Evolutionary conservation across 1,140 invertebrate species (phyloP), one percentile per base, ranked within the genome.

Genomic region (Brachionus rotundiformis): DNA sequence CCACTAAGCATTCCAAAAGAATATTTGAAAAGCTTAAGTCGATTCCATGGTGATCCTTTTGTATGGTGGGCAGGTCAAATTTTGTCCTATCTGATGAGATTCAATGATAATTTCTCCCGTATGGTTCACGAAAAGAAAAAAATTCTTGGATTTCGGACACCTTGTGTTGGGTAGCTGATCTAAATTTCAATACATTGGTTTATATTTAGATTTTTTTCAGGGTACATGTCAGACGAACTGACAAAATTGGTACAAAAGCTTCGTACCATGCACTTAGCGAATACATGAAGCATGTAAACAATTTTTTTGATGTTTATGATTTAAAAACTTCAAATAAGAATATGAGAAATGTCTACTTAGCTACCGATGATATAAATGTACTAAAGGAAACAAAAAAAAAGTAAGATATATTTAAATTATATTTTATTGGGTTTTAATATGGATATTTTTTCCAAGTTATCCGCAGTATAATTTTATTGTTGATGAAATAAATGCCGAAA

Each of bases 211-310:
- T 68, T 36, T 68, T 2, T 7, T 23, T 13, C 10, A 73, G 94
- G 0, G 91, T 99, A 29, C 97, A 99, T 87, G 92, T 99, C 13
- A 89, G 97, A 36, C 90, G 97, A 81, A 99, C 97, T 0, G 97
- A 99, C 87, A 99, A 99, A 91, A 93, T 99, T 23, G 96, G 95
- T n/a, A 96, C 95, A 0, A 97, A 99, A 89, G 97, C 97, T 3
- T 93, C 95, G 6, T 98, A 93, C 88, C 97, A 99, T 87, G 89
- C 92, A 63, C 90, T 99, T 13, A 93, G 95, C 81, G 97, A 99
- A 88, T 99, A 99, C 85, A 99, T 99, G 96, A 86, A 87, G 0
- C 92, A 94, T 87, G 95, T 98, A 3, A 92, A 95, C 82, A 93
- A 98, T 19, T 91, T 94, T 87, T 96, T 92, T 86, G 90, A 92